Conservation (phyloP, 2,888 invertebrate genomes). For the Oxytorus armatus region DNA sequence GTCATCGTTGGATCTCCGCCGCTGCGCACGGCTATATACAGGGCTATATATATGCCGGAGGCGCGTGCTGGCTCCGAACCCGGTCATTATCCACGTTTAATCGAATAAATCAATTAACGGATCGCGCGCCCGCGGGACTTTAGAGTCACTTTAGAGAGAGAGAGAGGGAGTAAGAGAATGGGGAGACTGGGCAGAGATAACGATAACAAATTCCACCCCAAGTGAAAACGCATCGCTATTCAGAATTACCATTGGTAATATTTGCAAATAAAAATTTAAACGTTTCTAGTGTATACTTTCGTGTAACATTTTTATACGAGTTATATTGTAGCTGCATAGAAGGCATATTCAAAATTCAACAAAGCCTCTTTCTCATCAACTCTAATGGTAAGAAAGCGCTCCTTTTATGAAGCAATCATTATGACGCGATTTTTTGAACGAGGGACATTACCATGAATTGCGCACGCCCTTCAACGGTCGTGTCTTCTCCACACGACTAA, state of each 20-base stretch:
- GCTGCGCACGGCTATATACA: slow-evolving; percentile 11
- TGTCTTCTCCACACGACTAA: slow-evolving; percentile 67
- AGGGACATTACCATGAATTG: slow-evolving; percentile 29
- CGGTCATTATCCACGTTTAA: slow-evolving; percentile 77
- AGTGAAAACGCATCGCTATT: slow-evolving; percentile 49
- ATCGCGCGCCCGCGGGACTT: slow-evolving; percentile 67
- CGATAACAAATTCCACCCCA: slow-evolving; percentile 64
- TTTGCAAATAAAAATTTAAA: slow-evolving; percentile 19
- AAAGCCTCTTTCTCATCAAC: too few species aligned
- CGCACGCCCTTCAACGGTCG: slow-evolving; percentile 15
- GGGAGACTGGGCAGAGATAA: slow-evolving; percentile 55
- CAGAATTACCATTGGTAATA: slow-evolving; percentile 1
- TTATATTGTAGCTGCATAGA: too few species aligned
- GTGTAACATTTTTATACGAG: too few species aligned
- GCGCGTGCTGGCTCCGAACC: slow-evolving; percentile 63
- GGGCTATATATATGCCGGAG: slow-evolving; percentile 34
- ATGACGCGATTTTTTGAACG: too few species aligned
- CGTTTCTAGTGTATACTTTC: too few species aligned
- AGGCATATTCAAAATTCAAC: too few species aligned
- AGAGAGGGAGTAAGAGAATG: slow-evolving; percentile 10
- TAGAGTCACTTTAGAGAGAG: slow-evolving; percentile 14
- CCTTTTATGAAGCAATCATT: too few species aligned
- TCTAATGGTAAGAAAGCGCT: too few species aligned
- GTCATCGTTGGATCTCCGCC: slow-evolving; percentile 47
- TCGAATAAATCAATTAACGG: slow-evolving; percentile 81